Conservation (phyloP, 2,113 vertebrate genomes). For the Cavia aperea region DNA sequence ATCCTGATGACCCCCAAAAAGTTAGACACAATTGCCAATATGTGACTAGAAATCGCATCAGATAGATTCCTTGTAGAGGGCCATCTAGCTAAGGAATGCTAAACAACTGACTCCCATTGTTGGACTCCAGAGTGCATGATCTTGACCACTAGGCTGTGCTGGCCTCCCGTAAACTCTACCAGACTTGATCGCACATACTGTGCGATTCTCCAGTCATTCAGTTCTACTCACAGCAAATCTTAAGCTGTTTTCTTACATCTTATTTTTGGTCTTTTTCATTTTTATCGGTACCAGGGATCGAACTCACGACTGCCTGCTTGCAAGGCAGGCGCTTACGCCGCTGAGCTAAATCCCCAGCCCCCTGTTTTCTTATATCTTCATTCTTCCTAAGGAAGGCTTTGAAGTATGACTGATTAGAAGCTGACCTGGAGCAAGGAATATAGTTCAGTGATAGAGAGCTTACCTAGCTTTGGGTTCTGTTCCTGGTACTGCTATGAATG, state of each 20-base stretch:
- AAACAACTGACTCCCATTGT: no score
- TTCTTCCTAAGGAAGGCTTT: background rate
- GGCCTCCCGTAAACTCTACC: background rate
- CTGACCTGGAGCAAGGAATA: background rate
- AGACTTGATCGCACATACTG: fast-evolving
- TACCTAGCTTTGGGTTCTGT: background rate
- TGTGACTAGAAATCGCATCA: background rate
- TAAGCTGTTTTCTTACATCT: no score
- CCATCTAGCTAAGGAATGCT: background rate
- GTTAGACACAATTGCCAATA: background rate
- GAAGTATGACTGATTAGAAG: background rate
- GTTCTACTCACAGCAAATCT: background rate
- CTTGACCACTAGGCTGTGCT: background rate
- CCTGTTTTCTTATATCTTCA: background rate
- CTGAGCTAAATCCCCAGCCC: no score
- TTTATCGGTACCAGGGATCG: no score
- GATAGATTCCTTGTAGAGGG: background rate
- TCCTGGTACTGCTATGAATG: background rate
- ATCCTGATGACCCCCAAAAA: background rate
- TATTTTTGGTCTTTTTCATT: background rate
- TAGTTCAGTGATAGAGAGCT: background rate
- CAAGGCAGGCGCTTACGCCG: no score
- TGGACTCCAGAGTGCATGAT: background rate
- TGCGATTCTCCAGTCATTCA: background rate
- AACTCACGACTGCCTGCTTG: no score